Evolutionary conservation across 2,888 invertebrate species (phyloP).

Genomic region (Drosophila barbarae): DNA sequence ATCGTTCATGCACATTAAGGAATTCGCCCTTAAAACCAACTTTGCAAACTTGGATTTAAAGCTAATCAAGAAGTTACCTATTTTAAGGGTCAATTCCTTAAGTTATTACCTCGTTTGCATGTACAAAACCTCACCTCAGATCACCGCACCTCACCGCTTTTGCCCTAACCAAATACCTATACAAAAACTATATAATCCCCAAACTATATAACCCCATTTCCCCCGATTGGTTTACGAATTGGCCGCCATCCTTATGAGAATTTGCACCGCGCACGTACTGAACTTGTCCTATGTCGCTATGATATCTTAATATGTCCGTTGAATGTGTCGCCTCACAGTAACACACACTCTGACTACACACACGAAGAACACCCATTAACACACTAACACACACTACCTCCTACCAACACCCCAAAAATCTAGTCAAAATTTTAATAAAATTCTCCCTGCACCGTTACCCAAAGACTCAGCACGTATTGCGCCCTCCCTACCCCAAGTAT

Average conservation of each 20-base stretch:
- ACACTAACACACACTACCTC: constrained; percentile 20
- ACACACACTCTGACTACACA: constrained; percentile 3
- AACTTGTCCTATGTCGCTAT: constrained; percentile 29
- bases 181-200: constrained; percentile 3
- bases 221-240: constrained; percentile 58
- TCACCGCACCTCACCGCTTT: constrained; percentile 13
- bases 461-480: constrained; percentile 42
- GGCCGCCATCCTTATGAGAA: constrained; percentile 46
- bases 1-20: neutral
- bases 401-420: constrained; percentile 17
- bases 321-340: constrained; percentile 35
- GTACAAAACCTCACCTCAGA: constrained; percentile 16
- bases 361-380: constrained; percentile 22
- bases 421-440: constrained; percentile 55
- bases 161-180: constrained; percentile 6
- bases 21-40: neutral
- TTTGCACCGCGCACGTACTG: constrained; percentile 36
- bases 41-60: neutral
- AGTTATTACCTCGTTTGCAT: constrained; percentile 22
- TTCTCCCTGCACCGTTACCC: constrained; percentile 31
- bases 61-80: neutral
- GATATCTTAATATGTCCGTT: constrained; percentile 41
- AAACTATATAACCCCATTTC: neutral
- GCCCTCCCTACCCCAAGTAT: constrained; percentile 4
- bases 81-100: neutral